Percentiles rank a stretch among this genome's conserved stretches.
Evolutionary conservation across 2,113 vertebrate species (phyloP).

Genomic region (Erinaceus europaeus): DNA sequence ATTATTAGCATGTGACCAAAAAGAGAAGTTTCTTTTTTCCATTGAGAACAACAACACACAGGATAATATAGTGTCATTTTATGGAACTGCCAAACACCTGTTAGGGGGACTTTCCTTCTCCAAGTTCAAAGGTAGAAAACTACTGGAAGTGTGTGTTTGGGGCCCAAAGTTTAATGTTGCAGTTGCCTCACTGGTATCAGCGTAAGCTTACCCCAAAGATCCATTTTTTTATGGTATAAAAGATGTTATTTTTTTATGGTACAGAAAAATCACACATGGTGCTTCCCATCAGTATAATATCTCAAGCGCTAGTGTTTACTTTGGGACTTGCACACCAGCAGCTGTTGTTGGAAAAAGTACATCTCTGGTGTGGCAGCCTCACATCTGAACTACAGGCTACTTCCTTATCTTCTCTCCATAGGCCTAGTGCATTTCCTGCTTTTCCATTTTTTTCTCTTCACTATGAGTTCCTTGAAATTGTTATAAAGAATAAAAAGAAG

Average conservation of each 20-base stretch:
- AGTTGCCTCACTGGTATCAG: background rate
- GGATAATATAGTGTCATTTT: background rate
- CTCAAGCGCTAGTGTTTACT: constrained; percentile 13
- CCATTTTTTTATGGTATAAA: constrained; percentile 44
- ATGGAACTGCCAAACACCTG: constrained; percentile 29
- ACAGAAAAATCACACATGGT: background rate
- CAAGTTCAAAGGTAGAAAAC: constrained; percentile 28
- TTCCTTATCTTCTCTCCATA: background rate
- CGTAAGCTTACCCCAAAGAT: background rate
- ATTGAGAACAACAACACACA: constrained; percentile 38
- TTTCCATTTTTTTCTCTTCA: constrained; percentile 42
- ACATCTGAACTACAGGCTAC: background rate
- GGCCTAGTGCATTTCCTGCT: background rate
- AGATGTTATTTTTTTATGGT: constrained; percentile 37
- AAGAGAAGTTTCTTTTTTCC: constrained; percentile 40
- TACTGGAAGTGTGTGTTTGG: background rate
- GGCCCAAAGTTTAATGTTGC: background rate
- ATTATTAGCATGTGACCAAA: background rate
- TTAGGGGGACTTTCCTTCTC: constrained; percentile 14
- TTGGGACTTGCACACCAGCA: background rate
- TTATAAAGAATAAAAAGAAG: background rate
- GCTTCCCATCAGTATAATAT: background rate
- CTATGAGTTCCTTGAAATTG: background rate
- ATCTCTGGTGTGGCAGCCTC: background rate
- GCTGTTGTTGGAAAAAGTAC: constrained; percentile 31